A percentile compares a stretch with the other conserved stretches of the same genome.
phyloP scores from a whole-genome alignment of 2,113 vertebrate species.

The Sapayoa aenigma region DNA sequence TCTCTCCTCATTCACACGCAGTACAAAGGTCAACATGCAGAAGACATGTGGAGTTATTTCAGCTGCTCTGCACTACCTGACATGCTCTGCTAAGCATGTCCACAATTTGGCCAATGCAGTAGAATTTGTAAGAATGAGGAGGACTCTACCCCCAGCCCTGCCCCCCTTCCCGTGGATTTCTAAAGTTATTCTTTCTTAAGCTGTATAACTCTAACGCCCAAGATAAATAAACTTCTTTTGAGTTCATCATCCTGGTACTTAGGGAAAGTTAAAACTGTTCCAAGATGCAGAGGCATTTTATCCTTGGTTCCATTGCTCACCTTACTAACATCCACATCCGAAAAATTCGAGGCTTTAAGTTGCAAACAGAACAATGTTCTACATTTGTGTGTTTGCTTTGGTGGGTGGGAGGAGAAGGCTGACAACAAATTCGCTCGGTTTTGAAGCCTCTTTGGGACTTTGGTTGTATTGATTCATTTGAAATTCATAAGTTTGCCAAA shows the following conservation, averaged over 20 bases:
- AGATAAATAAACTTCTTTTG: constrained; percentile 39
- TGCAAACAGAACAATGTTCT: constrained; percentile 40
- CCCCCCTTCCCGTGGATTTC: neutral
- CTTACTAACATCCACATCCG: neutral
- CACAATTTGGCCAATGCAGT: constrained; percentile 12
- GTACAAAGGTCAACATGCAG: neutral
- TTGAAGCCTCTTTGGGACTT: neutral
- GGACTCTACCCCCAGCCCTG: neutral
- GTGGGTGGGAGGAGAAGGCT: neutral
- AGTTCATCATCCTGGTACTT: neutral
- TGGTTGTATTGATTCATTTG: neutral
- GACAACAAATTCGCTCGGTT: neutral
- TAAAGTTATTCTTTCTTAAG: constrained; percentile 31
- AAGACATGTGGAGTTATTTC: constrained; percentile 44
- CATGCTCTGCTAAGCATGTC: constrained; percentile 57
- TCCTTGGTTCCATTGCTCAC: neutral
- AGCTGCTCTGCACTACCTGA: constrained; percentile 51
- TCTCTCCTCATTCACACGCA: rapidly evolving
- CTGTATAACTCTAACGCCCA: constrained; percentile 34
- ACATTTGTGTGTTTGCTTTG: neutral
- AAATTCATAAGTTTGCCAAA: constrained; percentile 47
- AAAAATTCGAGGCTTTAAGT: constrained; percentile 21
- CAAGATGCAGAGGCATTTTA: neutral
- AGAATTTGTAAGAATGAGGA: neutral
- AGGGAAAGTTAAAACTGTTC: neutral